These are phyloP conservation scores for Allolobophora icterica DNA, from an alignment of 2,888 invertebrate genomes.

Conservation along the genomic window DNA sequence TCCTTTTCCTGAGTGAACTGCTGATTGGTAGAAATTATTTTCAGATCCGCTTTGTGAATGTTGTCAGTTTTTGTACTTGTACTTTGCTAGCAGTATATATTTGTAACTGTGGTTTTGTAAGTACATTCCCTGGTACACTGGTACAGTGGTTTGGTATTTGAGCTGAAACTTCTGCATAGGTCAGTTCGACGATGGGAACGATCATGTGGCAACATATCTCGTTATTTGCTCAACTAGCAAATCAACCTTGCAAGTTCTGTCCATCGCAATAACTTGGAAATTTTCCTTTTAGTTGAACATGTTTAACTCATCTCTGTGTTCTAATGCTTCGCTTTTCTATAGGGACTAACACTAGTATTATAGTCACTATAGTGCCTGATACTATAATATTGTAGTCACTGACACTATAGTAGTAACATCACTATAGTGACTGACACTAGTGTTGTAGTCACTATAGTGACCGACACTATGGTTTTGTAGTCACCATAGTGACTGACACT, in stretches of 20 bases:
- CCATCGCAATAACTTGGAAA: neutral
- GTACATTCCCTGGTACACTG: neutral
- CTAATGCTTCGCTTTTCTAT: neutral
- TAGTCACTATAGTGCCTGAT: no score
- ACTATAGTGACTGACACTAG: no score
- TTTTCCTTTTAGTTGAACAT: neutral
- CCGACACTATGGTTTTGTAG: no score
- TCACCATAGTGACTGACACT: no score
- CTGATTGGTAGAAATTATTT: neutral
- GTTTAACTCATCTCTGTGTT: neutral
- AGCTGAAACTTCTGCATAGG: neutral
- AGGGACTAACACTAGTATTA: neutral
- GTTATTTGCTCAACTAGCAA: neutral
- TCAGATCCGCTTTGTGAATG: neutral
- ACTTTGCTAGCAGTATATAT: neutral
- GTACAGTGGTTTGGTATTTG: neutral
- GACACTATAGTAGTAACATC: no score
- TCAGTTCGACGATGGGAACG: neutral
- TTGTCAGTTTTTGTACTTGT: slow-evolving; percentile 7
- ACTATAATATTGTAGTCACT: no score
- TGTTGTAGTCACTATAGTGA: no score
- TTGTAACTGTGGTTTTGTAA: neutral
- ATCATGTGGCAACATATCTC: neutral
- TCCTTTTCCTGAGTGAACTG: neutral
- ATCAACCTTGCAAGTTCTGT: neutral